Base-by-base conservation (phyloP, 2,888 invertebrate species). In the Leptura quadrifasciata region DNA sequence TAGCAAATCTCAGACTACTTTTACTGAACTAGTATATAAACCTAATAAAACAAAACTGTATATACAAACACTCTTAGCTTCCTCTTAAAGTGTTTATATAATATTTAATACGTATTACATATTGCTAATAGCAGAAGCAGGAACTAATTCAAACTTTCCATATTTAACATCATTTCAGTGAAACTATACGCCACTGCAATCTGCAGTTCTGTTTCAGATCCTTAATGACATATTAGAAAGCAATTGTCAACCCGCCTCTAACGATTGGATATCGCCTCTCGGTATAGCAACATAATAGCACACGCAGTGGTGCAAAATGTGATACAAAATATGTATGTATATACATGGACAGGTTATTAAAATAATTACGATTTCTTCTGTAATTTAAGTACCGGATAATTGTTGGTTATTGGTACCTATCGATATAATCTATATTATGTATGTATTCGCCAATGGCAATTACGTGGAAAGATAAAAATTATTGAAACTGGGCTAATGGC, bases 351-450 rank as follows among this genome's bases (percentile, higher is more conserved):
- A 74, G 75, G 79, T 80, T 80, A 80, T 80, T 80, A 80, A 80
- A 80, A 80, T 80, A 77, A 80, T 80, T 80, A 78, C 76, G 75
- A 68, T 78, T 80, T 78, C 78, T 80, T 80, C 79, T 79, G 77
- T 78, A 78, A 77, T 77, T 74, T 79, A 79, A 80, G 75, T 75
- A 76, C 76, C 77, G 78, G 76, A 78, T 80, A 80, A 80, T 80
- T 80, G 78, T 78, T 73, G 78, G 79, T 78, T 80, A 80, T 80
- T 80, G 79, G 78, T 78, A 78, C 27, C 27, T 2, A 76, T 80
- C 79, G 79, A 80, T 78, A 76, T 75, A 78, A 80, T 80, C 79
- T 80, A 78, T 80, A 80, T 47, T 39, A n/a, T 47, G 47, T 74
- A 78, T 69, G 69, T 80, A 80, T 76, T 80, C 78, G 78, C 74